Base-by-base conservation (phyloP, 2,888 invertebrate genomes). In the Pheosia tremula region DNA sequence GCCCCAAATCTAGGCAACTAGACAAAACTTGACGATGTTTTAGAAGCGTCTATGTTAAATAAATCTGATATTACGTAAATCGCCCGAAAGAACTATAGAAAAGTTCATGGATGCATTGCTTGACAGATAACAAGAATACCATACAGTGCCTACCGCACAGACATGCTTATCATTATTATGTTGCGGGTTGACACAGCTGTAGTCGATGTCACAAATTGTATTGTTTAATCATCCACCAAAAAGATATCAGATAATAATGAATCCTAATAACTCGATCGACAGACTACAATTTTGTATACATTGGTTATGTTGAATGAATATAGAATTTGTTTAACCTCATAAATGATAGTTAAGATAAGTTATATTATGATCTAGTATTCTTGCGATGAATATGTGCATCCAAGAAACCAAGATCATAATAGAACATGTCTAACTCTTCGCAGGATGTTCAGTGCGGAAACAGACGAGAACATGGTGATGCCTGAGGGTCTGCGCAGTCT, bases 401-500 rank as follows among this genome's bases (percentile, higher is more conserved):
- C 47, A 47, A 47, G 41, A 41, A 24, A 24, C 24, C 24, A 24
- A 24, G 24, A 24, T 24, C 24, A 24, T 24, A 24, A 24, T 2
- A 24, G 24, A 24, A 24, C 24, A 24, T 24, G 24, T 24, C 24
- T 24, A 24, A 24, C 24, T 64, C 13, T 68, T 74, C 59, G 0
- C 80, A 94, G 95, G 78, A 95, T 95, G 95, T 95, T 94, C 82
- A 89, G 94, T 4, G 91, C 94, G 3, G 89, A 90, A 7, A 93
- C 94, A 6, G 94, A 94, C 56, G 94, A 94, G 3, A 94, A 93
- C 63, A 88, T 89, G 63, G 95, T 97, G 66, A 95, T 94, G 13
- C 95, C 95, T 0, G 95, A 96, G 2, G 95, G 95, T 13, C 94
- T 97, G 50, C 95, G 94, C 37, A 94, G 95, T 37, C 87, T 97